Conservation (phyloP, 2,888 invertebrate species). For the Gymnosoma rotundatum region DNA sequence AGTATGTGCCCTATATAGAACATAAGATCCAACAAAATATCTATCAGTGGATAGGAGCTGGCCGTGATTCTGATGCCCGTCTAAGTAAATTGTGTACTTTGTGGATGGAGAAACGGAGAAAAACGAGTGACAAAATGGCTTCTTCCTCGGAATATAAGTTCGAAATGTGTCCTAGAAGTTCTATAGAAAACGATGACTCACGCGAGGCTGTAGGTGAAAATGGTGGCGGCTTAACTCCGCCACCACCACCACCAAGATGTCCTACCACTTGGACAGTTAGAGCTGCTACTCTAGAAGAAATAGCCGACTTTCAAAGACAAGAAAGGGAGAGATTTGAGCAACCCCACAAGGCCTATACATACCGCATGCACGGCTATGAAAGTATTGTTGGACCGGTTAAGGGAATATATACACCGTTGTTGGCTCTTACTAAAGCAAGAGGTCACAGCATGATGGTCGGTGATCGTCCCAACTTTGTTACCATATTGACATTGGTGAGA, state of each 20-base stretch:
- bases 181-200: slow-evolving; percentile 75
- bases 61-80: slow-evolving; percentile 92
- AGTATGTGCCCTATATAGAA: slow-evolving; percentile 94
- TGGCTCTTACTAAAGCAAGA: slow-evolving; percentile 86
- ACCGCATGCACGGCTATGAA: slow-evolving; percentile 92
- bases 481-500: slow-evolving; percentile 94
- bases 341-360: slow-evolving; percentile 96
- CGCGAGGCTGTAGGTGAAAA: slow-evolving; percentile 44
- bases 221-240: slow-evolving; percentile 73
- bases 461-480: slow-evolving; percentile 94
- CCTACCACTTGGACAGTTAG: slow-evolving; percentile 93
- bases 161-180: slow-evolving; percentile 79
- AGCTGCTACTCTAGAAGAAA: slow-evolving; percentile 89
- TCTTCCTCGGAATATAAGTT: slow-evolving; percentile 66
- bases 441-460: slow-evolving; percentile 92
- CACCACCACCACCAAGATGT: slow-evolving; percentile 85
- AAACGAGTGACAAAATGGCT: slow-evolving; percentile 76
- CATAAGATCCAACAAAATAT: slow-evolving; percentile 88
- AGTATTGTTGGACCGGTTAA: slow-evolving; percentile 92
- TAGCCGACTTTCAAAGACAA: slow-evolving; percentile 89
- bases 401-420: slow-evolving; percentile 88
- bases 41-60: slow-evolving; percentile 94
- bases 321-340: slow-evolving; percentile 92
- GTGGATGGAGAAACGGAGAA: slow-evolving; percentile 88
- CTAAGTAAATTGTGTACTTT: slow-evolving; percentile 89